Conservation (phyloP, 2,113 vertebrate species). For the Turdus rufiventris region DNA sequence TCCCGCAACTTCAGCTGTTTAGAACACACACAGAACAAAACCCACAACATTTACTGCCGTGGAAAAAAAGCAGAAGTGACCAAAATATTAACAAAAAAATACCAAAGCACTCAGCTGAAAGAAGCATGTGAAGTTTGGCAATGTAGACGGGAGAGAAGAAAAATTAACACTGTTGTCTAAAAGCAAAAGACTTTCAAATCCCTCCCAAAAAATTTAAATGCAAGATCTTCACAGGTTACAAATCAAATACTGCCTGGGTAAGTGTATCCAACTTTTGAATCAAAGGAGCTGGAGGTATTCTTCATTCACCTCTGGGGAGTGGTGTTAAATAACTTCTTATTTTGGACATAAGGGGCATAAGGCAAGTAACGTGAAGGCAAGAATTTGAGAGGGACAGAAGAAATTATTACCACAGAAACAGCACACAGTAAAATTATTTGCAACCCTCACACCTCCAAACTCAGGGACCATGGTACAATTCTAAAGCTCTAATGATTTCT, state of each 20-base stretch:
- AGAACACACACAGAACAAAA: neutral
- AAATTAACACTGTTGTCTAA: neutral
- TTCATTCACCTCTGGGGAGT: neutral
- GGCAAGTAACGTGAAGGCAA: neutral
- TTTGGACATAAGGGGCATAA: neutral
- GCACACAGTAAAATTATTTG: neutral
- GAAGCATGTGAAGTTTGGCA: neutral
- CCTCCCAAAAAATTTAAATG: neutral
- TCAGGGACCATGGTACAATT: neutral
- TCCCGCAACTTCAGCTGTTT: slow-evolving; percentile 79
- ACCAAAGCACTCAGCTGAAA: neutral
- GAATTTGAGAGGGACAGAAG: neutral
- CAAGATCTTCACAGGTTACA: neutral
- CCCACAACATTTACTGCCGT: neutral
- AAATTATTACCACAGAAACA: neutral
- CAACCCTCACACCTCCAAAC: neutral
- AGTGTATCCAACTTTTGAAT: neutral
- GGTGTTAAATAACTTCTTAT: neutral
- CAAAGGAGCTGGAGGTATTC: neutral
- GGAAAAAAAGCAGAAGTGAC: neutral
- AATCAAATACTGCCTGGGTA: neutral
- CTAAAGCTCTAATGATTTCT: neutral
- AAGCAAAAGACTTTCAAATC: neutral
- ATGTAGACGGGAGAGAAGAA: neutral
- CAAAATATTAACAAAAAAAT: neutral